These are phyloP conservation scores for Ifrita kowaldi DNA, from an alignment of 2,113 vertebrate species.

Conservation along the genomic window DNA sequence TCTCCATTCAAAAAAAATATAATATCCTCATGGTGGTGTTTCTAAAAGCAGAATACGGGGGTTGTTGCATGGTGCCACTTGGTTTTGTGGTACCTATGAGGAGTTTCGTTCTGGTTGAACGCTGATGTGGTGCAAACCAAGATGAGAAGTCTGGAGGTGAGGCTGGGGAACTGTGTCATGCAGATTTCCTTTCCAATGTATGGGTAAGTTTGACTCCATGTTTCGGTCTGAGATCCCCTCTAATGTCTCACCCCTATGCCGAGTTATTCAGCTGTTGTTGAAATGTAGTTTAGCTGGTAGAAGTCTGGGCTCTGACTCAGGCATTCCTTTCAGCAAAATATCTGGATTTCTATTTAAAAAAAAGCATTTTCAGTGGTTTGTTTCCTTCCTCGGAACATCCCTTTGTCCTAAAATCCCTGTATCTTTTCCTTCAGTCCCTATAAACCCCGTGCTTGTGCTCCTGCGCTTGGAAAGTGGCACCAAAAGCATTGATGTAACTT, in stretches of 20 bases:
- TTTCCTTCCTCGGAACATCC: background rate
- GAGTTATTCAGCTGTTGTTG: background rate
- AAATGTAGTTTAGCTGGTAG: background rate
- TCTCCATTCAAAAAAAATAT: background rate
- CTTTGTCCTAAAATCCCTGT: background rate
- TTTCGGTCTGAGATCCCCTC: background rate
- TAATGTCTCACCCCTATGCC: background rate
- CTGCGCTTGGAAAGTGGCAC: background rate
- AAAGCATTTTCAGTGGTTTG: background rate
- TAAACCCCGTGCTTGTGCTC: background rate
- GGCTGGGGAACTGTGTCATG: fast-evolving
- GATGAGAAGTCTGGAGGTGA: background rate
- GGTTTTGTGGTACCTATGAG: background rate
- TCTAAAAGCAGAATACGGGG: background rate
- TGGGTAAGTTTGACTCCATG: background rate
- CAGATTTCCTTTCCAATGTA: fast-evolving
- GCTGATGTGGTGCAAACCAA: background rate
- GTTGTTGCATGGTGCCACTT: background rate
- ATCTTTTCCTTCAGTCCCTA: background rate
- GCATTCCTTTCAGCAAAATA: background rate
- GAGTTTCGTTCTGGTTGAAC: background rate
- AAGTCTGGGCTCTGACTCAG: background rate
- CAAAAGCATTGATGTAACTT: background rate
- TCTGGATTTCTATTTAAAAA: background rate
- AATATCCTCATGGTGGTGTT: background rate